These are phyloP conservation scores for Agrypnus murinus DNA, from an alignment of 2,888 invertebrate genomes.

Conservation along the genomic window DNA sequence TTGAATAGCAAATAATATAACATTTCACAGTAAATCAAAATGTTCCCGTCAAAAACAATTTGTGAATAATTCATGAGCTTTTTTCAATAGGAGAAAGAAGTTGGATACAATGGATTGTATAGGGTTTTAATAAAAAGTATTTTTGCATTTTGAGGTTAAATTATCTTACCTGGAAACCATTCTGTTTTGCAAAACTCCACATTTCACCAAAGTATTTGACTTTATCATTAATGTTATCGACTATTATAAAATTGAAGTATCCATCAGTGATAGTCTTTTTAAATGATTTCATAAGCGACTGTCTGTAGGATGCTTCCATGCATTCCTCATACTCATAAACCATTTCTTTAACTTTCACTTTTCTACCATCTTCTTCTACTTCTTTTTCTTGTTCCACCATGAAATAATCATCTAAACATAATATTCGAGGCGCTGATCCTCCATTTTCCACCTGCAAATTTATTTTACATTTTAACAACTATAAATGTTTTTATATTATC, in stretches of 20 bases:
- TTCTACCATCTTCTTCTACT: slow-evolving; percentile 82
- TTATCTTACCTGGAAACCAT: slow-evolving; percentile 88
- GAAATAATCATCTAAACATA: slow-evolving; percentile 97
- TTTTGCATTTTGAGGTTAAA: too few species aligned
- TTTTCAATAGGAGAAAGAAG: too few species aligned
- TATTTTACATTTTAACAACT: slow-evolving; percentile 7
- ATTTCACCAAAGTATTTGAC: slow-evolving; percentile 89
- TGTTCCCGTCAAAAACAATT: too few species aligned
- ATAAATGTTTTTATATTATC: slow-evolving; percentile 36
- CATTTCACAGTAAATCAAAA: too few species aligned
- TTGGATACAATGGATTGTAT: too few species aligned
- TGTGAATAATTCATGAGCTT: too few species aligned
- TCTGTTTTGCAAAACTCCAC: slow-evolving; percentile 89
- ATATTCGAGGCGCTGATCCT: slow-evolving; percentile 91
- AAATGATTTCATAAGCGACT: slow-evolving; percentile 89
- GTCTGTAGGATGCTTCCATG: slow-evolving; percentile 87
- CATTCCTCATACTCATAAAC: slow-evolving; percentile 92
- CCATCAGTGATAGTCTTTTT: slow-evolving; percentile 93
- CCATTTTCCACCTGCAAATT: slow-evolving; percentile 83
- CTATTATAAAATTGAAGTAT: slow-evolving; percentile 93
- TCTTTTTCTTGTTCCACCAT: slow-evolving; percentile 89
- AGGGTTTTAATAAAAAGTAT: too few species aligned
- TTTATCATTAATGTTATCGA: slow-evolving; percentile 92
- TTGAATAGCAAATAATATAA: too few species aligned
- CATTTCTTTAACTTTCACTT: slow-evolving; percentile 80